Evolutionary conservation across 2,888 invertebrate species (phyloP), one percentile per base, ranked within the genome.

Genomic region (Anthrax anthrax): DNA sequence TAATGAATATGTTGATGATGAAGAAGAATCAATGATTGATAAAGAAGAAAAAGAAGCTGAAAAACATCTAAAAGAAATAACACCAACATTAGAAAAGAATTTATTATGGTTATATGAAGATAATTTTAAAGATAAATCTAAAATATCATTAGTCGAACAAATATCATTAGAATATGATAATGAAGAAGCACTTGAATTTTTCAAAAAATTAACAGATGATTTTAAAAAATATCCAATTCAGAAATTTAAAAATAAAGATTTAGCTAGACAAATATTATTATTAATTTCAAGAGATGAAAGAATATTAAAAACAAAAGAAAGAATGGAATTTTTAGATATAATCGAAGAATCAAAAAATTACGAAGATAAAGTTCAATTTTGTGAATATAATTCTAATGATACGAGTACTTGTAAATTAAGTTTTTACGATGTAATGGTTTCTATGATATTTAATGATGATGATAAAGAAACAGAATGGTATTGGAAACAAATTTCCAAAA

Each of bases 401-500:
- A 55, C 75, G 80, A 32, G 29, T 13, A 9, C 80, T 80, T 42
- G 34, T 68, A 67, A 3, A 65, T 79, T 82, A 84, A 53, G 63
- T 84, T 18, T 46, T 18, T 78, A 75, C 0, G 73, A 78, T 50
- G 70, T 79, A 14, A 55, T 79, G 84, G 53, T 63, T 84, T 14
- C 78, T 75, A 0, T 73, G 78, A 49, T 17, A 16, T 32, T 32
- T 1, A 12, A 3, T 16, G 17, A 70, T 79, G 73, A 87, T 57
- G 78, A 82, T 3, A 77, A 83, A 4, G 81, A 83, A 58, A 62
- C 88, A 53, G 74, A 77, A 56, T 74, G 83, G 56, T 68, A 76
- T 1, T 89, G 87, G 87, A 61, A 75, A n/a, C 76, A 81, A 55
- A 88, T 85, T 84, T 73, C 85, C 52, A 75, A 79, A 43, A 75